Evolutionary conservation across 2,113 vertebrate species (phyloP), one percentile per base, ranked within the genome.

Genomic region (Sebastes fasciatus): DNA sequence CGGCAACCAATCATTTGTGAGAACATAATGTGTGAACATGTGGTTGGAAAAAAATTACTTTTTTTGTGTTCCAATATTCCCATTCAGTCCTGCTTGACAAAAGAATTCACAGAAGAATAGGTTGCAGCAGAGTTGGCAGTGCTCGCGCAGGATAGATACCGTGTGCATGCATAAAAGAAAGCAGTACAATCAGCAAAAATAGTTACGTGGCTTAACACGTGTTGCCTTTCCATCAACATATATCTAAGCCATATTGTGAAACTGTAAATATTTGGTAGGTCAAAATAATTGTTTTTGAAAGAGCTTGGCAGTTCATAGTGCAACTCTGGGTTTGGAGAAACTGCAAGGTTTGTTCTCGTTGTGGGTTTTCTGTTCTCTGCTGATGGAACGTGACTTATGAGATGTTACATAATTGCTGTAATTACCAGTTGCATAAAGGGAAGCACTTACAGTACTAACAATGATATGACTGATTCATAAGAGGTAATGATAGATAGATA

Each of bases 211-310:
- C 46, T 45, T 63, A 48, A 48, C 23, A 55, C 61, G 17, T 58
- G 49, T 71, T 69, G 21, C 11, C 19, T 49, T 67, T 82, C 45
- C 17, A 69, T 79, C 66, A 58, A 51, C 60, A 71, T 7, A 74
- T 69, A 84, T 79, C 40, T 11, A 57, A 61, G 43, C 64, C 42
- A 40, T 8, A 72, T 81, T 71, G 48, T 21, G n/a, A 46, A 69
- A 80, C 6, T 51, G 54, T 83, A 68, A 79, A 86, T 79, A 80
- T 82, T 65, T 81, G 45, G 51, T n/a, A 5, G 42, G n/a, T 83
- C 74, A 69, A 52, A 17, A 34, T 79, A 79, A 79, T 70, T 87
- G 7, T 5, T 76, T 75, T 46, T 84, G 65, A 86, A 60, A 57
- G 51, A 23, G 51, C 10, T 78, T 87, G 77, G 74, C 79, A 64